Base-by-base conservation (phyloP, 2,113 vertebrate genomes). In the Nycticebus coucang region DNA sequence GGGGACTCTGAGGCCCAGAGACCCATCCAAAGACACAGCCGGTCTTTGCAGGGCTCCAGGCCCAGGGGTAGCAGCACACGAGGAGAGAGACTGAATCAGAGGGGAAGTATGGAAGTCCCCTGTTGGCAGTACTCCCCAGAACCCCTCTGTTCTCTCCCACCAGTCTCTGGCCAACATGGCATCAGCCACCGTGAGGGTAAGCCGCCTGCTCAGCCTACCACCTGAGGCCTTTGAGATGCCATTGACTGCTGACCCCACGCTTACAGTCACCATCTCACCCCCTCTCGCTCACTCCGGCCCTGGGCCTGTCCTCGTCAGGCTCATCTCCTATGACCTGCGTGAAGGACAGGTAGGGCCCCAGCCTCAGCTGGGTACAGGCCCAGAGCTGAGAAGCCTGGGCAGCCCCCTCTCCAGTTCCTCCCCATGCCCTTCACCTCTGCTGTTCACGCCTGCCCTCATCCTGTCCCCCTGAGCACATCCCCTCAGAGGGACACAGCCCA, bases 121-220 rank as follows among this genome's bases (percentile, higher is more conserved):
- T 17, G 8, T 11, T 30, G n/a, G 41, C 59, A 57, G 21, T 41
- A n/a, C 14, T 88, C 62, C 33, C 28, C 6, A 71, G 41, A 13
- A 0, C 21, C 33, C 78, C 60, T 83, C 19, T 78, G 9, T 62
- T 24, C 59, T 88, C 33, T 60, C 57, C 45, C n/a, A 28, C 59
- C 97, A 99, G 99, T 98, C 99, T 94, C 98, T 99, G 64, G 99
- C 99, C 93, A 99, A 98, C 97, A 99, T 99, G 98, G 98, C 99
- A 0, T 99, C 99, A 15, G 98, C 98, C 66, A 98, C 98, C 1
- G 99, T 99, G 60, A 99, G 98, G 94, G 98, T 99, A 84, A 99
- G 99, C 98, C 98, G 99, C 95, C 97, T 98, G 45, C 98, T 99
- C 41, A 98, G 98, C 15, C 98, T 99, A 93, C 99, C 99, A 0